Base-by-base conservation (phyloP, 2,113 vertebrate species). In the Percina caprodes region DNA sequence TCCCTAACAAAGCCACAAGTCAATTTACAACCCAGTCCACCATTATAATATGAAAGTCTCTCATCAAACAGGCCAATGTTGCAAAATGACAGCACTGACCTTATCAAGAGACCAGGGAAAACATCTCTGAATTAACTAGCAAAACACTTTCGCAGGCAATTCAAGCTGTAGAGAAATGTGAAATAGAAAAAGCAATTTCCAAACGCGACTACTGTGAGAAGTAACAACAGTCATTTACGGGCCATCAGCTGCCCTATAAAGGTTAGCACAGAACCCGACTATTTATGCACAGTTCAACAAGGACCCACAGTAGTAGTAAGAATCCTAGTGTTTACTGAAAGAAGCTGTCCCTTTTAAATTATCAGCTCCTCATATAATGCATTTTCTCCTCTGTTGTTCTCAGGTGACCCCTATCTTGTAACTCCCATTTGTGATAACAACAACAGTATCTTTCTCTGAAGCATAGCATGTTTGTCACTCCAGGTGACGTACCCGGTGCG, bases 401-500 rank as follows among this genome's bases (percentile, higher is more conserved):
- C n/a, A 59, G 9, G 33, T 48, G 42, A 49, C 52, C 49, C 66
- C 42, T 7, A 11, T 56, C 63, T 45, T 66, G n/a, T 81, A 60
- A 55, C 24, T 78, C 46, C 30, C n/a, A 23, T 26, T 71, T 45
- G 9, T 72, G 18, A 63, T 26, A 21, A 26, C 6, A 45, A 59
- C 4, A 21, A 63, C 48, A 45, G 42, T n/a, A 12, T 52, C 18
- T 46, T 1, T 68, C 24, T 58, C 48, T 85, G 30, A 86, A 42
- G 42, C 6, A 9, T 24, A 19, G 23, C 21, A 16, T 55, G 59
- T 80, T 74, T 46, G 54, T 81, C 23, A 65, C 58, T 86, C 26
- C 79, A 96, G 95, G 95, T 96, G 63, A 93, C 95, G 0, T 96
- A 90, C 72, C 95, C 95, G 1, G 82, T 96, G 54, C 94, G 95